These are phyloP conservation scores for Panagrolaimus sp. DNA, from an alignment of 1,140 invertebrate species.

Conservation along the genomic window DNA sequence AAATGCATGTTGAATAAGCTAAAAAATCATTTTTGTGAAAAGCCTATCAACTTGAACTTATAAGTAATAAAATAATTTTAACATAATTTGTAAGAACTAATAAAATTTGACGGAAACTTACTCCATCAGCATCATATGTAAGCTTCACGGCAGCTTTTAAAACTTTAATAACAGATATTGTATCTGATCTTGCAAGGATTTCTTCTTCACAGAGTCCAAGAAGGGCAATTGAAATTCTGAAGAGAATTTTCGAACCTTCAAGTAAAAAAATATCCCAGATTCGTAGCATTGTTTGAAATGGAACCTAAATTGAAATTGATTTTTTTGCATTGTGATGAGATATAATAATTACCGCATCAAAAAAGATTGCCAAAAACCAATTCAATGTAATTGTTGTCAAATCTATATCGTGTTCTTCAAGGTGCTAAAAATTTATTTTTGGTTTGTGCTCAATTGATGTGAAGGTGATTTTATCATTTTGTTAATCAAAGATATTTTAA, in stretches of 20 bases:
- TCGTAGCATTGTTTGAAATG: conserved; percentile 61
- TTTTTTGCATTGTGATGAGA: conserved; percentile 59
- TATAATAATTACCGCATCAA: conserved; percentile 63
- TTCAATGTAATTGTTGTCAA: conserved; percentile 63
- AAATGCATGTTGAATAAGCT: conserved; percentile 60
- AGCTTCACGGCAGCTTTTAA: conserved; percentile 62
- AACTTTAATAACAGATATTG: conserved; percentile 62
- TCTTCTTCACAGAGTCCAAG: conserved; percentile 66
- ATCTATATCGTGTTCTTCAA: conserved; percentile 62
- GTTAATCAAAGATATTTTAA: no score
- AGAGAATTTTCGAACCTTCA: conserved; percentile 80
- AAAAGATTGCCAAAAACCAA: conserved; percentile 64
- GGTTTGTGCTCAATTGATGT: no score
- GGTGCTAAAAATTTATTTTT: no score
- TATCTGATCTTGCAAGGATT: conserved; percentile 60
- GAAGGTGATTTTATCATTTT: no score
- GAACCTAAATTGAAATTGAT: not conserved
- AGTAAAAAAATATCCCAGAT: conserved; percentile 84
- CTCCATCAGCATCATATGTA: conserved; percentile 62
- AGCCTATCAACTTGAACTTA: no score
- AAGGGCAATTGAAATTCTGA: conserved; percentile 76
- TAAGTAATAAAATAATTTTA: no score
- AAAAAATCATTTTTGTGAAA: not conserved
- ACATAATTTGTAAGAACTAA: no score
- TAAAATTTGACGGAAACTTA: conserved; percentile 49